These are phyloP conservation scores for Synaphobranchus kaupii DNA, from an alignment of 2,797 vertebrate species.

Conservation along the genomic window DNA sequence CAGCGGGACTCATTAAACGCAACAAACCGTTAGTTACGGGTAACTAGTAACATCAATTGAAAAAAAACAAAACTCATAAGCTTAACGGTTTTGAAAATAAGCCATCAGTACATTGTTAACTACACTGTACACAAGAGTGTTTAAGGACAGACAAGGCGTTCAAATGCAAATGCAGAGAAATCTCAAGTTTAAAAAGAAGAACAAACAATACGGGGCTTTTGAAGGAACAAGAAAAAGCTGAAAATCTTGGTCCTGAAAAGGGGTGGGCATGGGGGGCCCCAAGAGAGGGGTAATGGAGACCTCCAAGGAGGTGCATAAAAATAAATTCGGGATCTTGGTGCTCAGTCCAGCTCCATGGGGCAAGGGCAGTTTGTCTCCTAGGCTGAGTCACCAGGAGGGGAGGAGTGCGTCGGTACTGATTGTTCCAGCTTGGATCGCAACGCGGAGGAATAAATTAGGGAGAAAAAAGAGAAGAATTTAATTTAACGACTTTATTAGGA, in stretches of 20 bases:
- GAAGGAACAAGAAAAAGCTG: neutral
- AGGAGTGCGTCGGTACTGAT: slow-evolving; percentile 10
- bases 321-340: neutral
- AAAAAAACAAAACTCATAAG: neutral
- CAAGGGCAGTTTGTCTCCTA: neutral
- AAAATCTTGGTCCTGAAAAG: neutral
- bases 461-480: slow-evolving; percentile 14
- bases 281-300: neutral
- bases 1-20: neutral
- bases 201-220: neutral
- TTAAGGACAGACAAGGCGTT: neutral
- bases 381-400: neutral
- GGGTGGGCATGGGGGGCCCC: neutral
- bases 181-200: neutral
- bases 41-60: neutral
- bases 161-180: neutral
- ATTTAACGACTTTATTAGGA: slow-evolving; percentile 35
- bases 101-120: neutral
- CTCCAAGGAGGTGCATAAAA: neutral
- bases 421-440: slow-evolving; percentile 31
- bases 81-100: neutral
- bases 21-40: neutral
- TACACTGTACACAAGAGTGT: neutral
- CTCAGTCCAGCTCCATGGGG: neutral
- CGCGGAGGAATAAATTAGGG: slow-evolving; percentile 18